Conservation (phyloP, 2,888 invertebrate species). For the Macrophya alboannulata region DNA sequence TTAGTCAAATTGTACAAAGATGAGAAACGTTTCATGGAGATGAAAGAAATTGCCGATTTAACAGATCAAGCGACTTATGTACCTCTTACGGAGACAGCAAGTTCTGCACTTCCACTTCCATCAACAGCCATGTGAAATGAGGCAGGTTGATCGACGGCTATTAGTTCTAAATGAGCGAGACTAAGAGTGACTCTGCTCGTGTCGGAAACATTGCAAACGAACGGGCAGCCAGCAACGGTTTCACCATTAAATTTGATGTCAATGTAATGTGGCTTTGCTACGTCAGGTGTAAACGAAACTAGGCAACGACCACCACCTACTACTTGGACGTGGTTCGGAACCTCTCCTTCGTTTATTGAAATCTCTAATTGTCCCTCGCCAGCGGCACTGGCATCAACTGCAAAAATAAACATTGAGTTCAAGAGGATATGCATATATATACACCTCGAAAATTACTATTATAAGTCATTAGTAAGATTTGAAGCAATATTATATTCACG, state of each 20-base stretch:
- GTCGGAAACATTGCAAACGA: conserved; percentile 92
- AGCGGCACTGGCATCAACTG: conserved; percentile 98
- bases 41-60: conserved; percentile 23
- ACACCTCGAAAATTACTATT: too few relatives aligned
- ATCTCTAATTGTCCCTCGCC: conserved; percentile 99
- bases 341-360: conserved; percentile 99
- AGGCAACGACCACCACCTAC: conserved; percentile 97
- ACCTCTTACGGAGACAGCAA: conserved; percentile 92
- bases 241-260: conserved; percentile 98
- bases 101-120: conserved; percentile 87
- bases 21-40: background rate
- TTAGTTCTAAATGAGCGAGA: conserved; percentile 89
- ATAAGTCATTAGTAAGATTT: background rate
- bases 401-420: conserved; percentile 71
- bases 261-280: conserved; percentile 94
- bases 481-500: too few relatives aligned
- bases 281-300: conserved; percentile 96
- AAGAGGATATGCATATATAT: background rate
- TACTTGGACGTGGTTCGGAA: conserved; percentile 98
- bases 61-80: conserved; percentile 58
- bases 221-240: conserved; percentile 95
- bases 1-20: background rate
- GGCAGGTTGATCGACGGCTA: conserved; percentile 92
- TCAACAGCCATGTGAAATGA: conserved; percentile 91
- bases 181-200: conserved; percentile 89